Evolutionary conservation across 2,888 invertebrate species (phyloP).

Genomic region (Elegia similella): DNA sequence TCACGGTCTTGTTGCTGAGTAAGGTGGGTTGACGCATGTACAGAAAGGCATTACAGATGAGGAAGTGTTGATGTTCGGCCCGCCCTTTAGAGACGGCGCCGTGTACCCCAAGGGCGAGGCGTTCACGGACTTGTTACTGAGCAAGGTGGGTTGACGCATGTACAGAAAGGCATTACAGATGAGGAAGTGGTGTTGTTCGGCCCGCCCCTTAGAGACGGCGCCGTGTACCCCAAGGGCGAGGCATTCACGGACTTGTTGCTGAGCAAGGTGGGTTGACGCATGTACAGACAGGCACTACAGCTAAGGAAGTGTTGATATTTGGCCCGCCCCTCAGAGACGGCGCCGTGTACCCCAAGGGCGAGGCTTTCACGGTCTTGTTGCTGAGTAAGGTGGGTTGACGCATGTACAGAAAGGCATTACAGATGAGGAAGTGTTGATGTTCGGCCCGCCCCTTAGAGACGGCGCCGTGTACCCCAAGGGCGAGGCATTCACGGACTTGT

Average conservation of each 20-base stretch:
- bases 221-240: constrained; percentile 93
- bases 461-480: no score
- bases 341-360: no score
- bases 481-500: no score
- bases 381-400: no score
- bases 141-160: constrained; percentile 82
- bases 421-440: no score
- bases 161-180: constrained; percentile 73
- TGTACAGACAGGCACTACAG: constrained; percentile 95
- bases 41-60: constrained; percentile 83
- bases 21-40: constrained; percentile 78
- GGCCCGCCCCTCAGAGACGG: no score
- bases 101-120: constrained; percentile 93
- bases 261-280: constrained; percentile 91
- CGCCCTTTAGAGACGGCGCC: constrained; percentile 94
- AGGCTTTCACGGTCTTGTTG: no score
- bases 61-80: constrained; percentile 97
- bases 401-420: no score
- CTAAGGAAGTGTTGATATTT: no score
- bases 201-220: constrained; percentile 94
- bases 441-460: no score
- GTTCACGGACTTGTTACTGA: constrained; percentile 96
- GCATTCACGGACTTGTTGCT: constrained; percentile 97
- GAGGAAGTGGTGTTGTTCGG: constrained; percentile 97
- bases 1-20: constrained; percentile 96